Evolutionary conservation across 1,140 invertebrate species (phyloP), one percentile per base, ranked within the genome.

Genomic region (Heliothis subflexa): DNA sequence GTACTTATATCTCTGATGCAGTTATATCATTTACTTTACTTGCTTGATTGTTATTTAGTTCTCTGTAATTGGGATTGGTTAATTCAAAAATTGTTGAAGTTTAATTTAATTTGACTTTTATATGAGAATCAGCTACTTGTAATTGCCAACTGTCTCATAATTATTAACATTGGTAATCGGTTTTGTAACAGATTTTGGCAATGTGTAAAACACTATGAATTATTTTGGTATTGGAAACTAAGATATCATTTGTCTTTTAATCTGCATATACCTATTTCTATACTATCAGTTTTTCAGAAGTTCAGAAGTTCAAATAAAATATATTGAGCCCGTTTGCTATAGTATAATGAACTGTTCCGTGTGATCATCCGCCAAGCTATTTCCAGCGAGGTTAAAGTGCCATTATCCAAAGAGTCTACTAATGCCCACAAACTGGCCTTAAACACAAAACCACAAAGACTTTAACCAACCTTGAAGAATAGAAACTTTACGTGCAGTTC

Each of bases 391-490:
- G 61, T 47, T 64, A 47, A 64, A 40, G n/a, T 11, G 1, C 14
- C 25, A 64, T 47, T 57, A 25, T 21, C 25, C 9, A 2, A 64
- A 10, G 1, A 40, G 2, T 16, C 10, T 18, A 18, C 61, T 45
- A 25, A 64, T 64, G n/a, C 7, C 45, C 13, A 13, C 13, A 52
- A 68, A 49, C 14, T 68, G 25, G 47, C 47, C 14, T 3, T 68
- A 25, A 52, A 25, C 33, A 33, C 12, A 52, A 71, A 54, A 55
- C 16, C 40, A 3, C 54, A 47, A 45, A 25, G n/a, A 16, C 10
- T n/a, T 33, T 21, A 49, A 59, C 40, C 13, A 61, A 59, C 71
- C 71, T 73, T 73, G 71, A 59, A 73, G 28, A 47, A 14, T 33
- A 61, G 71, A 49, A 73, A 73, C 71, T 73, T 59, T 61, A 59